These are phyloP conservation scores for Hypsopygia costalis DNA, from an alignment of 2,888 invertebrate species.

Conservation along the genomic window DNA sequence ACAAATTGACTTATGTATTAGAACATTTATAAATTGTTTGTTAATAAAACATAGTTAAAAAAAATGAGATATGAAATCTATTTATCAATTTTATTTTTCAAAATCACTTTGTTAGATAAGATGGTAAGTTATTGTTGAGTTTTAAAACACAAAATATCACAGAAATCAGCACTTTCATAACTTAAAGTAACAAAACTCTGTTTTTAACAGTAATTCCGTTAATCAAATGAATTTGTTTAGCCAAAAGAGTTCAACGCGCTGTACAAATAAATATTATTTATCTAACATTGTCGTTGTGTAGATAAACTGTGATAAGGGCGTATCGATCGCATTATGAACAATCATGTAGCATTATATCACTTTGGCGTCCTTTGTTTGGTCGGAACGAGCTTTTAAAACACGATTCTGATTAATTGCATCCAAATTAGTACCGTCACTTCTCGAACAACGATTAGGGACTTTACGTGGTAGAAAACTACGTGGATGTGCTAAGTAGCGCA, in stretches of 20 bases:
- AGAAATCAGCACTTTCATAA: too few species aligned
- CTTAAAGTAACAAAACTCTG: too few species aligned
- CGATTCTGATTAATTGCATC: not conserved
- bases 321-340: constrained; percentile 57
- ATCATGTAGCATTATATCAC: constrained; percentile 43
- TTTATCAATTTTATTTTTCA: too few species aligned
- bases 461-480: too few species aligned
- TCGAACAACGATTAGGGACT: too few species aligned
- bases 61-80: too few species aligned
- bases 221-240: constrained; percentile 12
- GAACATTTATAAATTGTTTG: not conserved
- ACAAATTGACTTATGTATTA: not conserved
- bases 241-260: constrained; percentile 75
- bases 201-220: too few species aligned
- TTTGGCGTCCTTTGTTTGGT: constrained; percentile 32
- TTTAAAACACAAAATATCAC: too few species aligned
- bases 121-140: too few species aligned
- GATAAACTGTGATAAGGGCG: constrained; percentile 38
- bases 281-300: constrained; percentile 41
- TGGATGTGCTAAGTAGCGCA: too few species aligned
- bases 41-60: not conserved
- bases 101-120: too few species aligned
- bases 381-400: constrained; percentile 32
- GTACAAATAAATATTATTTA: constrained; percentile 43
- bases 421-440: too few species aligned